Evolutionary conservation across 2,797 vertebrate species (phyloP).

Genomic region (Lagothrix lagotricha): DNA sequence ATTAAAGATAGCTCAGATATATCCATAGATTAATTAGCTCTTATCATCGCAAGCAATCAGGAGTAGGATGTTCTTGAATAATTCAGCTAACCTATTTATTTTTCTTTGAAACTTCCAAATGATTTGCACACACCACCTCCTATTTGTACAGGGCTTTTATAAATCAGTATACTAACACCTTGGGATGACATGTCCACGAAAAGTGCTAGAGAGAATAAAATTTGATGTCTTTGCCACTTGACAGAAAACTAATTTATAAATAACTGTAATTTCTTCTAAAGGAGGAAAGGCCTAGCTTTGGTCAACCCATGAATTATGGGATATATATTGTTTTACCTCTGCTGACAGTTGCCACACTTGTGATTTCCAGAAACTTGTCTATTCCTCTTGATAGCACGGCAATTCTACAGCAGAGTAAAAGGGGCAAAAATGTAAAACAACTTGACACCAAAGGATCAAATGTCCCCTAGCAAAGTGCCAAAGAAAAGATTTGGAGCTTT

Average conservation of each 20-base stretch:
- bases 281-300: not conserved
- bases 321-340: not conserved
- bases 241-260: slow-evolving; percentile 29
- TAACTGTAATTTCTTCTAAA: not conserved
- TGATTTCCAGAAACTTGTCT: not conserved
- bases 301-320: not conserved
- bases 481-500: slow-evolving; percentile 49
- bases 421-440: not conserved
- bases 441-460: slow-evolving; percentile 20
- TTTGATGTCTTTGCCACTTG: not conserved
- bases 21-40: not conserved
- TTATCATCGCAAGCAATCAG: not conserved
- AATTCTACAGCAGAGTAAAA: not conserved
- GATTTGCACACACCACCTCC: not conserved
- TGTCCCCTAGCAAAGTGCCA: not conserved
- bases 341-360: not conserved
- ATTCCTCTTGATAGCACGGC: not conserved
- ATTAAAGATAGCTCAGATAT: not conserved
- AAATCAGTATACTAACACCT: slow-evolving; percentile 1
- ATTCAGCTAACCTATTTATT: slow-evolving; percentile 20
- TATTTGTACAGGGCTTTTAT: not conserved
- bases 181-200: not conserved
- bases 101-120: slow-evolving; percentile 9
- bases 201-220: slow-evolving; percentile 1
- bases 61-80: not conserved